phyloP scores from a whole-genome alignment of 2,113 vertebrate genomes.

The Polypterus senegalus region DNA sequence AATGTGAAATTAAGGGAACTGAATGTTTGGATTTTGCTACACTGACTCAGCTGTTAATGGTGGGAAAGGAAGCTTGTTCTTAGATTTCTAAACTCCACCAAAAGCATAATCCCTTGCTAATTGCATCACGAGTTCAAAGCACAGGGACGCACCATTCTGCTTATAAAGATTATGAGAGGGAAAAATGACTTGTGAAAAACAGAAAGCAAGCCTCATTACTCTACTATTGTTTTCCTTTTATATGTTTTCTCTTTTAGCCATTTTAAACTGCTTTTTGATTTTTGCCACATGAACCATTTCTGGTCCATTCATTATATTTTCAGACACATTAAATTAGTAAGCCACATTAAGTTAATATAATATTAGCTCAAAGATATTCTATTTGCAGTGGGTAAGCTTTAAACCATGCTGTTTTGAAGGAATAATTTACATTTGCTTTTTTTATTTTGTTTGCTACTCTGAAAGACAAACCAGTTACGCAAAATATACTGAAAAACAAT shows the following conservation, averaged over 20 bases:
- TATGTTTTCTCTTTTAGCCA: background rate
- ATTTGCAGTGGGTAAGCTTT: too few species aligned
- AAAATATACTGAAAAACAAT: too few species aligned
- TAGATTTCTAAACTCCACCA: slow-evolving; percentile 25
- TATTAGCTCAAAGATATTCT: too few species aligned
- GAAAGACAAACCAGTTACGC: too few species aligned
- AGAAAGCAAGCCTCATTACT: slow-evolving; percentile 6
- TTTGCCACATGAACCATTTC: too few species aligned
- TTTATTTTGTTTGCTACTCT: too few species aligned
- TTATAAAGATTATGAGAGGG: slow-evolving; percentile 11
- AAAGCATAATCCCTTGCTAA: slow-evolving; percentile 8
- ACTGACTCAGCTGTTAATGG: slow-evolving; percentile 38
- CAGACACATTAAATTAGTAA: too few species aligned
- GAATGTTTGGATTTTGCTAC: slow-evolving; percentile 19
- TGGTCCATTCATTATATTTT: too few species aligned
- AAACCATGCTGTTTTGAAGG: too few species aligned
- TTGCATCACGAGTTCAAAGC: slow-evolving; percentile 23
- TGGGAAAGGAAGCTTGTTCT: slow-evolving; percentile 47
- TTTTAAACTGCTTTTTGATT: too few species aligned
- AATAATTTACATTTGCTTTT: too few species aligned
- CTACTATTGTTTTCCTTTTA: slow-evolving; percentile 2
- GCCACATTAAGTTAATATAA: too few species aligned
- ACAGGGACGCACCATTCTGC: slow-evolving; percentile 20
- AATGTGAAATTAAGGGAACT: background rate
- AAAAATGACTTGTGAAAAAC: background rate